Base-by-base conservation (phyloP, 2,888 invertebrate species). In the Thyatira batis region DNA sequence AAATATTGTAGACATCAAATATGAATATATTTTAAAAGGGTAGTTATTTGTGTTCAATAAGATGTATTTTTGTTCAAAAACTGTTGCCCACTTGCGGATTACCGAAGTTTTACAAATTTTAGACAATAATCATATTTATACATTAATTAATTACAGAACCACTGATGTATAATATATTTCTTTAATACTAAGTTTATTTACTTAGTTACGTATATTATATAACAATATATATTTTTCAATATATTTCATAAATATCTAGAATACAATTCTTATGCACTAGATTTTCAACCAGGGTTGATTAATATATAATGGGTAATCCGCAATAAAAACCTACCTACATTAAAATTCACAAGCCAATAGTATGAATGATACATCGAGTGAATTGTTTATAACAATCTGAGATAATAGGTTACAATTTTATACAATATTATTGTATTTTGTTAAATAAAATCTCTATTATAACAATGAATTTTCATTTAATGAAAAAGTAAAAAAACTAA, bases 331-430 rank as follows among this genome's bases (percentile, higher is more conserved):
- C n/a, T n/a, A 21, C 9, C 20, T 45, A 21, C n/a, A 8, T 45
- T 5, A 45, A 9, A 23, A 20, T 21, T 45, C 23, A 4, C 23
- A 20, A 20, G 44, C 10, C 44, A 10, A 20, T 45, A 21, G 21
- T 45, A 45, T 21, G 11, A 45, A 23, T 45, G 23, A 23, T 45
- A 45, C n/a, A 23, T 45, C 45, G 45, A 21, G 25, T 25, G 23
- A 25, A 46, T 25, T 27, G 48, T 48, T 48, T 48, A 27, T 48
- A 61, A 62, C 49, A 71, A 68, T 76, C 75, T 77, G 78, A 80
- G 78, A 78, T 81, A 78, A 71, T 75, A 80, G 66, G 67, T 76
- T 75, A 67, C 59, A 66, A 70, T 77, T 78, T 78, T 78, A 67
- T 79, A 80, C 68, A 73, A 68, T 74, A 71, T 57, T 65, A 70